Base-by-base conservation (phyloP, 2,113 vertebrate genomes). In the Gambusia holbrooki region DNA sequence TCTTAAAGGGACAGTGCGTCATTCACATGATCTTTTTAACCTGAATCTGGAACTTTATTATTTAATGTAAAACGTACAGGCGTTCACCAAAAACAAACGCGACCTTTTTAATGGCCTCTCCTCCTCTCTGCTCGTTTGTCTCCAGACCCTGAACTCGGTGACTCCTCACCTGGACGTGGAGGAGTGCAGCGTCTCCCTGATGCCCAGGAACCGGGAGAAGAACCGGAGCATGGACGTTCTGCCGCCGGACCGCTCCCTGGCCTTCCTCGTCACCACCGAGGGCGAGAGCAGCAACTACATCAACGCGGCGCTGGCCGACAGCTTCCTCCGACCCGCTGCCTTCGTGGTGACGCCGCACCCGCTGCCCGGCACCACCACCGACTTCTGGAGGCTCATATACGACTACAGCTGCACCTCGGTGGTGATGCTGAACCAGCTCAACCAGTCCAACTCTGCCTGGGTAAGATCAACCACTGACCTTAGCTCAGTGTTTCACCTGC, bases 371-470 rank as follows among this genome's bases (percentile, higher is more conserved):
- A 99, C 97, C 91, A 97, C 95, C 2, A 94, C 95, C 0, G 98
- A 99, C 94, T 99, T 99, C 95, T 99, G 98, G 98, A 92, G 97
- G 71, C 93, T 99, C 42, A 94, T 98, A 58, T 99, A 97, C 0
- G 97, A 99, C 94, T 99, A 98, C 0, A 96, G 97, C 73, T 99
- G 97, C 93, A 99, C 96, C 77, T 97, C 97, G 29, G 96, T 99
- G 2, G 95, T 99, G 91, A 98, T 99, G 98, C 95, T 99, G 67
- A 99, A 99, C 94, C 97, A 98, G 87, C 95, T 99, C 64, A 97
- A 99, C 94, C 97, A 98, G 93, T 98, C 96, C 93, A 98, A 97
- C 94, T 98, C 98, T 0, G 96, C 97, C 82, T 98, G 97, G 98
- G 97, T 99, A 92, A 96, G 96, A 80, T 1, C 48, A 58, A 19